Conservation (phyloP, 2,888 invertebrate species). For the Stictocephala bisonia region DNA sequence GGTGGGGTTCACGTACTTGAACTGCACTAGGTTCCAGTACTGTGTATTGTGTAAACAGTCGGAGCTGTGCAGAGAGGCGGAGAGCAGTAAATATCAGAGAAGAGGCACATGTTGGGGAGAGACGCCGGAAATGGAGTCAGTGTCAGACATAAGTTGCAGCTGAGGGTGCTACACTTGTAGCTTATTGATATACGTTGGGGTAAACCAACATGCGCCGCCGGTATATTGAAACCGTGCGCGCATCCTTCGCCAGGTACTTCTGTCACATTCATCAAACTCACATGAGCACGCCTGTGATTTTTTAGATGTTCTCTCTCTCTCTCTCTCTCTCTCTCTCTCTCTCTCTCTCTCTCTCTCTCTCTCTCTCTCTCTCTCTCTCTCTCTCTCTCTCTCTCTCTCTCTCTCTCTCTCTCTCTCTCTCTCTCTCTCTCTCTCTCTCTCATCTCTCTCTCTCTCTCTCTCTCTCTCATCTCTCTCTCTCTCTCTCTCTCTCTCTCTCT, state of each 20-base stretch:
- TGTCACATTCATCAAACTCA: not conserved
- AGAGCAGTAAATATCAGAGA: not conserved
- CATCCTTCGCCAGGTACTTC: too few species aligned
- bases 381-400: constrained; percentile 24
- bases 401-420: constrained; percentile 24
- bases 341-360: constrained; percentile 24
- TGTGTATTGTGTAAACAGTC: too few species aligned
- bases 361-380: constrained; percentile 24
- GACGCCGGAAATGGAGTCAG: constrained; percentile 32
- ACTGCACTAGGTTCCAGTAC: too few species aligned
- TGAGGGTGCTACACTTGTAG: constrained; percentile 36
- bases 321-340: constrained; percentile 24
- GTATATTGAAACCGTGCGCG: constrained; percentile 25
- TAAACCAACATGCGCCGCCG: not conserved
- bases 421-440: constrained; percentile 10
- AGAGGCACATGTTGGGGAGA: not conserved
- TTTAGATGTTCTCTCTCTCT: too few species aligned
- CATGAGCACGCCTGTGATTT: too few species aligned
- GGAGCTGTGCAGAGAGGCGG: too few species aligned
- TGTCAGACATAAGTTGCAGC: constrained; percentile 34
- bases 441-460: constrained; percentile 24
- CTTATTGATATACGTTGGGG: constrained; percentile 33
- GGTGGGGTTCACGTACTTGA: too few species aligned
- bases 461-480: too few species aligned
- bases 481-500: constrained; percentile 24